These are phyloP conservation scores for Cryptocephalus primarius DNA, from an alignment of 2,888 invertebrate species.

Conservation along the genomic window DNA sequence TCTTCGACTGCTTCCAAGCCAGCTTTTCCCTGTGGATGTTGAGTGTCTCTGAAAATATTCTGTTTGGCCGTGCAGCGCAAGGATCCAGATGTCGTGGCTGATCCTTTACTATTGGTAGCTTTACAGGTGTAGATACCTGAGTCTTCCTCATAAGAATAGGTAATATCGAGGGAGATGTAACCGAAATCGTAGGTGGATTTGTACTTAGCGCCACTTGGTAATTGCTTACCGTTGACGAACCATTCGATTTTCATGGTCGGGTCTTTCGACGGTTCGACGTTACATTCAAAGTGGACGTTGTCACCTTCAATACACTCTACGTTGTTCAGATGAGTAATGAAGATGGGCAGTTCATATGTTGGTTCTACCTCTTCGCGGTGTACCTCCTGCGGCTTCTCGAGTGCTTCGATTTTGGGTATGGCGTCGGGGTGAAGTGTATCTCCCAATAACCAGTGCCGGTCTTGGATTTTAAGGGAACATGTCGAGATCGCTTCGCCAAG, in stretches of 20 bases:
- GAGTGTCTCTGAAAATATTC: slow-evolving; percentile 76
- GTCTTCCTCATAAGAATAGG: slow-evolving; percentile 81
- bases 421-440: slow-evolving; percentile 85
- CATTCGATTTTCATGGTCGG: slow-evolving; percentile 87
- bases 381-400: slow-evolving; percentile 67
- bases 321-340: slow-evolving; percentile 84
- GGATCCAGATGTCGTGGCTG: slow-evolving; percentile 83
- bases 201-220: slow-evolving; percentile 81
- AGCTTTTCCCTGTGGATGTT: slow-evolving; percentile 88
- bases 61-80: slow-evolving; percentile 72
- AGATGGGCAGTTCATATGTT: slow-evolving; percentile 74
- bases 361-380: slow-evolving; percentile 64
- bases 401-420: slow-evolving; percentile 69
- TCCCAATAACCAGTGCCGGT: slow-evolving; percentile 77
- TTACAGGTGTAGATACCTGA: slow-evolving; percentile 86
- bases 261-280: slow-evolving; percentile 84
- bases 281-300: slow-evolving; percentile 82
- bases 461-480: slow-evolving; percentile 79
- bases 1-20: slow-evolving; percentile 84
- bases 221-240: slow-evolving; percentile 86
- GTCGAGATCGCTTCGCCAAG: slow-evolving; percentile 92
- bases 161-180: slow-evolving; percentile 83
- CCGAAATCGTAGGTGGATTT: slow-evolving; percentile 94
- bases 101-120: slow-evolving; percentile 79
- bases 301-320: slow-evolving; percentile 81